Evolutionary conservation across 2,888 invertebrate genomes (phyloP), one percentile per base, ranked within the genome.

Genomic region (Nipponacmea schrenckii): DNA sequence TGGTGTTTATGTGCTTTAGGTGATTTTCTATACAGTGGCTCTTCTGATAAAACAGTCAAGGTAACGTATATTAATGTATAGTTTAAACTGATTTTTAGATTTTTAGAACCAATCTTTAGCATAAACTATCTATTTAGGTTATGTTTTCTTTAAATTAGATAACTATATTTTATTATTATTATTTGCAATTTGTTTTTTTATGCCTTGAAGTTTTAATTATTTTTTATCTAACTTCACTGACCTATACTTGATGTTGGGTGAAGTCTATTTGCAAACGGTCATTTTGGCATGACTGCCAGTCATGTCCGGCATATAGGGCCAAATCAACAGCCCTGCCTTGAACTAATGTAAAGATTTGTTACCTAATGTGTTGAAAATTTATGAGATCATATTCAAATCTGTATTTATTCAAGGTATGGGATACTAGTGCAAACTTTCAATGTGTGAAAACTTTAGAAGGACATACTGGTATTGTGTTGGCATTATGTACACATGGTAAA

Each of bases 41-140:
- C 88, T 1, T 87, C 87, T 12, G 89, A 89, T 72, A 87, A 87
- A 80, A 86, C 86, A 31, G 86, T 89, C 46, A 89, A 88, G 79
- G 87, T 87, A 77, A 73, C 77, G 69, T 14, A 8, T 64, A 17
- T 7, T 39, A 1, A 39, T 10, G 27, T 44, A 62, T 68, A 24
- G 17, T 12, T 15, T 27, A 10, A 62, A 17, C 17, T 12, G 2
- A 46, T 5, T 46, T 45, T 24, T 24, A 48, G 20, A 20, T 27
- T 67, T 26, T 5, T 10, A 20, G 4, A 12, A 17, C 24, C 20
- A 62, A 15, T 26, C 62, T 62, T 5, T 62, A 3, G 20, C 1
- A 7, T 62, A 12, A 12, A 20, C 12, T 62, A 24, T 3, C 17
- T 1, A 20, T 39, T 68, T 31, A 31, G 5, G 20, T 31, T 56